Evolutionary conservation across 2,888 invertebrate genomes (phyloP).

Genomic region (Synergus itoensis): DNA sequence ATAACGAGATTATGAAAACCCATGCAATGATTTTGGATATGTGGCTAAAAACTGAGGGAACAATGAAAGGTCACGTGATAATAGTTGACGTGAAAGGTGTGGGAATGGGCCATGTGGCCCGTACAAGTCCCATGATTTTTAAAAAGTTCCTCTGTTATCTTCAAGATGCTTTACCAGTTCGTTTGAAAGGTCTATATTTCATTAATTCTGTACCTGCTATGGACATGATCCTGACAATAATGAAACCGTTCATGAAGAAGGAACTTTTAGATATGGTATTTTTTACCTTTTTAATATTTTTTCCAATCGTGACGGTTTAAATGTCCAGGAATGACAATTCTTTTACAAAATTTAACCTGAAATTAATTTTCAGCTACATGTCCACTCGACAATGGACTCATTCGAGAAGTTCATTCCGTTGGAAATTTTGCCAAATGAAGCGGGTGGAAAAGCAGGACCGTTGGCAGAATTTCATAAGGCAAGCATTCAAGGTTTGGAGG

Average conservation of each 20-base stretch:
- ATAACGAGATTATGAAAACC: constrained; percentile 79
- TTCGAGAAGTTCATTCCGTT: constrained; percentile 80
- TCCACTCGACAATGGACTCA: constrained; percentile 80
- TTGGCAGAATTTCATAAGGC: constrained; percentile 64
- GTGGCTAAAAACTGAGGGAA: constrained; percentile 80
- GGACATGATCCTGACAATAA: constrained; percentile 84
- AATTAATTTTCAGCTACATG: constrained; percentile 68
- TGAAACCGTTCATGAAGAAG: constrained; percentile 88
- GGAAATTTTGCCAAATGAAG: constrained; percentile 82
- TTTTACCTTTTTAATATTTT: constrained; percentile 15
- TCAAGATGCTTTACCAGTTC: constrained; percentile 86
- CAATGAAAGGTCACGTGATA: constrained; percentile 82
- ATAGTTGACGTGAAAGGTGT: constrained; percentile 83
- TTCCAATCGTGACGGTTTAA: not conserved
- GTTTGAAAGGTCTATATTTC: constrained; percentile 85
- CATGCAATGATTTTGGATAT: constrained; percentile 82
- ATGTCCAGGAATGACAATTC: not conserved
- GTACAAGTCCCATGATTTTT: constrained; percentile 82
- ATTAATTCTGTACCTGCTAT: constrained; percentile 85
- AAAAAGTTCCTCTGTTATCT: constrained; percentile 85
- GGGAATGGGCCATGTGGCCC: constrained; percentile 82
- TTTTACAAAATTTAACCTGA: no score
- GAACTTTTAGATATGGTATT: constrained; percentile 79
- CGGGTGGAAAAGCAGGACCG: constrained; percentile 80
- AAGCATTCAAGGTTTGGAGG: constrained; percentile 66